A percentile compares a stretch with the other conserved stretches of the same genome.
Conservation (phyloP, 2,797 vertebrate species). For the Varecia variegata region DNA sequence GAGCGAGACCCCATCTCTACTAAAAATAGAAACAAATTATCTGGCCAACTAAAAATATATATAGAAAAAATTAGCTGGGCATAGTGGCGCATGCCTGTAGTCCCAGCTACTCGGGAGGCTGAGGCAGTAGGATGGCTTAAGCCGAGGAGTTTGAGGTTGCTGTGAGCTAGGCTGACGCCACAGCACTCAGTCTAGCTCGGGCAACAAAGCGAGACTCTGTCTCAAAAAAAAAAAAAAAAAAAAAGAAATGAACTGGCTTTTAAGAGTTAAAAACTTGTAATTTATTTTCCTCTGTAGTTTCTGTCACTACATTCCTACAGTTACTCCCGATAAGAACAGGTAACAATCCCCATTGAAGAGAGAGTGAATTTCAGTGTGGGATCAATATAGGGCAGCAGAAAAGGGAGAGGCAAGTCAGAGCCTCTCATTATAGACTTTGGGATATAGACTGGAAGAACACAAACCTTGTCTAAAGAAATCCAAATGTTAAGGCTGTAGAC, state of each 20-base stretch:
- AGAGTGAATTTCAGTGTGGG: background rate
- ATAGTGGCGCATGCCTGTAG: too few species aligned
- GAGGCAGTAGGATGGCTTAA: too few species aligned
- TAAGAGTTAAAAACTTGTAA: background rate
- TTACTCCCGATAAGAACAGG: background rate
- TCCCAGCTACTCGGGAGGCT: too few species aligned
- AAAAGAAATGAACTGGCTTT: background rate
- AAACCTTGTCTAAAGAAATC: background rate
- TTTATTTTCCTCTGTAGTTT: background rate
- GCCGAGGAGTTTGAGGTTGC: too few species aligned
- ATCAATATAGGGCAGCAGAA: background rate
- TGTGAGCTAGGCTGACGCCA: too few species aligned
- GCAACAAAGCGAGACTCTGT: too few species aligned
- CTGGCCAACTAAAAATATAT: too few species aligned
- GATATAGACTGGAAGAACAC: background rate
- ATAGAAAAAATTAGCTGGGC: too few species aligned
- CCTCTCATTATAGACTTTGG: background rate
- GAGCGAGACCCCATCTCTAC: too few species aligned
- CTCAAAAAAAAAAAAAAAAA: too few species aligned
- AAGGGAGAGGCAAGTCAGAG: background rate
- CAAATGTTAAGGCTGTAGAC: background rate
- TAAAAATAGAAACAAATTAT: too few species aligned
- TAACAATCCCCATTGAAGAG: background rate
- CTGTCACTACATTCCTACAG: background rate
- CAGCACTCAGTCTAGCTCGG: too few species aligned